Evolutionary conservation across 2,113 vertebrate genomes (phyloP).

Genomic region (Lipophrys pholis): DNA sequence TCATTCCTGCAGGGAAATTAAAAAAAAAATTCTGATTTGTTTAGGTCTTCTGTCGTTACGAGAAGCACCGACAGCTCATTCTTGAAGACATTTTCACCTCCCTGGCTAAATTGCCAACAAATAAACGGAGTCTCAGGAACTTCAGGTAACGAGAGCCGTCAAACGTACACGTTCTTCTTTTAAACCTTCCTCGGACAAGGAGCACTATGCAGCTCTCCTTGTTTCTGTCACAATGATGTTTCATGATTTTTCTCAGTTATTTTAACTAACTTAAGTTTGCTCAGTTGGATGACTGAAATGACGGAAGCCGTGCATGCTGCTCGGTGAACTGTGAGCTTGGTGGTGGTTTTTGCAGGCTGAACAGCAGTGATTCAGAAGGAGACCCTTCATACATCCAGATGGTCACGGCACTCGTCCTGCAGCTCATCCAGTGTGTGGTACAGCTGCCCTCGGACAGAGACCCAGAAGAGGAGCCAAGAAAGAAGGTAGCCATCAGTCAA

Average conservation of each 20-base stretch:
- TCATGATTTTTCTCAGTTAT: too few species aligned
- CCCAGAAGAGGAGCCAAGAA: slow-evolving; percentile 87
- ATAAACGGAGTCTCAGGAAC: slow-evolving; percentile 96
- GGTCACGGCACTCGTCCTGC: slow-evolving; percentile 96
- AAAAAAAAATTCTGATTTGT: too few species aligned
- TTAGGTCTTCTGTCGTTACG: slow-evolving; percentile 92
- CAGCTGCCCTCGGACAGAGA: slow-evolving; percentile 91
- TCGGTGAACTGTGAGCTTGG: neutral
- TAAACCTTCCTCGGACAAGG: too few species aligned
- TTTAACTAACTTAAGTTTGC: too few species aligned
- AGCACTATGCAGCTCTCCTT: too few species aligned
- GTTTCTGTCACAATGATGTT: too few species aligned
- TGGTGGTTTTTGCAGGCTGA: slow-evolving; percentile 83
- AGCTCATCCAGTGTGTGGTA: slow-evolving; percentile 98
- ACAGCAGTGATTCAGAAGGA: slow-evolving; percentile 92
- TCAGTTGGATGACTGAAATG: too few species aligned
- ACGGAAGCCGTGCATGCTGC: too few species aligned
- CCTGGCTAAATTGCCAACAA: slow-evolving; percentile 94
- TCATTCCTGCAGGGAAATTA: neutral
- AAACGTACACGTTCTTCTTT: too few species aligned
- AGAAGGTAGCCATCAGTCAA: slow-evolving; percentile 84
- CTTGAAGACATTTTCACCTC: slow-evolving; percentile 99
- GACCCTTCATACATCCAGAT: slow-evolving; percentile 96
- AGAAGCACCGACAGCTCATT: slow-evolving; percentile 98
- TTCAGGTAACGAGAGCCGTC: slow-evolving; percentile 91